A percentile compares a stretch with the other conserved stretches of the same genome.
Evolutionary conservation across 2,113 vertebrate genomes (phyloP).

Genomic region (Capricornis sumatraensis): DNA sequence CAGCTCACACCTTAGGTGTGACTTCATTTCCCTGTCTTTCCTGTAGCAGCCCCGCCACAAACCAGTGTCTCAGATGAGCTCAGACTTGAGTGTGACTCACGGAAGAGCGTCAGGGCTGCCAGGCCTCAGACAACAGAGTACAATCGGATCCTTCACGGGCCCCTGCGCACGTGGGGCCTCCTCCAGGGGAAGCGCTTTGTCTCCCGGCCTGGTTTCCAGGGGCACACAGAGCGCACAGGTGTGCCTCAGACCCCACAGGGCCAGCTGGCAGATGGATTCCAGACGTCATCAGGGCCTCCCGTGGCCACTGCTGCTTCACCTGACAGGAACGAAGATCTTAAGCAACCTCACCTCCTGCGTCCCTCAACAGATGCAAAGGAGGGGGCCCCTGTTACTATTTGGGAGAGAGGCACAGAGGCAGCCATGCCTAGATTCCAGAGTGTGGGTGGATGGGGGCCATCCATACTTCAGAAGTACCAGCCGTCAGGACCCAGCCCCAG

Average conservation of each 20-base stretch:
- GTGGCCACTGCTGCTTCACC: neutral
- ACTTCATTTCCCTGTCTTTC: neutral
- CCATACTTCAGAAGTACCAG: neutral
- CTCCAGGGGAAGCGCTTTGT: neutral
- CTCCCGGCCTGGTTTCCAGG: neutral
- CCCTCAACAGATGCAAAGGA: neutral
- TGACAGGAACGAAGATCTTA: neutral
- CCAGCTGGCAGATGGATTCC: neutral
- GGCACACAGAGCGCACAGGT: neutral
- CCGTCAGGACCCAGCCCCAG: neutral
- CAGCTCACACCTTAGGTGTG: neutral
- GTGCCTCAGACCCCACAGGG: neutral
- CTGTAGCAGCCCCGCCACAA: neutral
- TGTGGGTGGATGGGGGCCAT: neutral
- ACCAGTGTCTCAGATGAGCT: neutral
- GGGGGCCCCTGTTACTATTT: neutral
- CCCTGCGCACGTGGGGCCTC: neutral
- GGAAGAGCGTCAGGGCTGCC: neutral
- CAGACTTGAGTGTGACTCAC: slow-evolving; percentile 48
- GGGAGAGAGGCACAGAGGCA: neutral
- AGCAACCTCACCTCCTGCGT: neutral
- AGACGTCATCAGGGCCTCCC: neutral
- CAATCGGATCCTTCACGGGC: neutral
- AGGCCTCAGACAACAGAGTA: neutral
- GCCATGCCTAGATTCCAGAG: slow-evolving; percentile 5